Conservation (phyloP, 2,113 vertebrate species). For the Cololabis saira region DNA sequence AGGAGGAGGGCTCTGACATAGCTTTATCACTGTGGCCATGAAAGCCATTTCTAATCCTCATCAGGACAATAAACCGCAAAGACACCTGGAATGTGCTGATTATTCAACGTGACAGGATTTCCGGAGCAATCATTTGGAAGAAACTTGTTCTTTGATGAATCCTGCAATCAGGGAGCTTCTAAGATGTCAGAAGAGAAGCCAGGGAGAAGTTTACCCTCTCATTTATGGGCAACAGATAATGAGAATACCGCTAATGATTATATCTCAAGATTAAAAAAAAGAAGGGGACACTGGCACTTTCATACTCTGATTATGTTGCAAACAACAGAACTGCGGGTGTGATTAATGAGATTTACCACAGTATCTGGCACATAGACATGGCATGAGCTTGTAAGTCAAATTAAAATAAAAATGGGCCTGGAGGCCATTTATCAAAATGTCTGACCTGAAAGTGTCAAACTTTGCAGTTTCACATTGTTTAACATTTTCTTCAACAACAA, state of each 20-base stretch:
- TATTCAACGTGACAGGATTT: slow-evolving; percentile 39
- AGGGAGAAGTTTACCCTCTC: background rate
- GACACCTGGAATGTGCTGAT: slow-evolving; percentile 59
- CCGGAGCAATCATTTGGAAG: slow-evolving; percentile 28
- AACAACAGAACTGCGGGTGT: background rate
- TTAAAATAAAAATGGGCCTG: no score
- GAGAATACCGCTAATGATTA: background rate
- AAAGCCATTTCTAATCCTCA: slow-evolving; percentile 55
- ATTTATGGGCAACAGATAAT: slow-evolving; percentile 1
- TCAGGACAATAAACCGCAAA: slow-evolving; percentile 49
- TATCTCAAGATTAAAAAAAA: background rate
- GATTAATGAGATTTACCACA: slow-evolving; percentile 4
- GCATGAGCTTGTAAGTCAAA: no score
- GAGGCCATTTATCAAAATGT: no score
- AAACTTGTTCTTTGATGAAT: slow-evolving; percentile 26
- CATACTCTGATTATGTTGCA: background rate
- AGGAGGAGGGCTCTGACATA: slow-evolving; percentile 54
- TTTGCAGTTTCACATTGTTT: no score
- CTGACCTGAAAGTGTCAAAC: no score
- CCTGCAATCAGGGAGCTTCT: slow-evolving; percentile 6
- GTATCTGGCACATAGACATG: background rate
- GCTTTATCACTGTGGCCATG: slow-evolving; percentile 58
- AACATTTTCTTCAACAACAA: no score
- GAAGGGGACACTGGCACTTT: background rate
- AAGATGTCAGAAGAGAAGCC: background rate